These are phyloP conservation scores for Taxidea taxus DNA, from an alignment of 2,113 vertebrate genomes.

Conservation along the genomic window DNA sequence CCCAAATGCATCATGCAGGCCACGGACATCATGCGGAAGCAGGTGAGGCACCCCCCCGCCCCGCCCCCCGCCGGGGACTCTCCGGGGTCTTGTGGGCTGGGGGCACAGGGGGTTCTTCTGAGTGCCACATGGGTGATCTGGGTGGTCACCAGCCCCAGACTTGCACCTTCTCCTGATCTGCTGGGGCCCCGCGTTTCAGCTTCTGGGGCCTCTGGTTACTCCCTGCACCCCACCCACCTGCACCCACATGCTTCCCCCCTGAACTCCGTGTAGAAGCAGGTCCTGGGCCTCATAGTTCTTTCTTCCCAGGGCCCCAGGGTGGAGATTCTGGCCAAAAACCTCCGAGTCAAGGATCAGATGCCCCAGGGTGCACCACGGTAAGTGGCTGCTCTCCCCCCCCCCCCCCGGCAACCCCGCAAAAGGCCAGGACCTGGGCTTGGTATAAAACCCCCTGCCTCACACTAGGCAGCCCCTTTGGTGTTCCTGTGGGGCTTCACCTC, in stretches of 20 bases:
- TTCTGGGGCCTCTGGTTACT: neutral
- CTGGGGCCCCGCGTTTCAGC: neutral
- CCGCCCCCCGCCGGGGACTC: fast-evolving
- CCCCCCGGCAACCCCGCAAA: too few relatives aligned
- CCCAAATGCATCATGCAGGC: constrained; percentile 98
- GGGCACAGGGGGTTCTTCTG: neutral
- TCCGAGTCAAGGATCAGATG: constrained; percentile 98
- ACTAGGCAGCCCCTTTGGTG: neutral
- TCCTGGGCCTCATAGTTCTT: neutral
- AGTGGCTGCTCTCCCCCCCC: constrained; percentile 9
- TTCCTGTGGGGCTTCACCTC: neutral
- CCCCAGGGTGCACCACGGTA: constrained; percentile 94
- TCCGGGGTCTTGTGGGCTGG: fast-evolving
- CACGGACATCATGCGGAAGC: constrained; percentile 98
- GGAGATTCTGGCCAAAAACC: constrained; percentile 97
- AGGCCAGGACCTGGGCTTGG: neutral
- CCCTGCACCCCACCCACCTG: fast-evolving
- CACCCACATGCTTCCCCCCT: neutral
- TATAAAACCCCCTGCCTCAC: neutral
- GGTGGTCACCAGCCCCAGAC: neutral
- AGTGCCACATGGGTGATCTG: neutral
- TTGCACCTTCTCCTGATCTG: neutral
- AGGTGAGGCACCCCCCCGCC: constrained; percentile 84
- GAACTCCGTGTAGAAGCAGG: neutral
- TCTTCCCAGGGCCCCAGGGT: constrained; percentile 93